These are phyloP conservation scores for Anodontia alba DNA, from an alignment of 2,888 invertebrate genomes.

Conservation along the genomic window DNA sequence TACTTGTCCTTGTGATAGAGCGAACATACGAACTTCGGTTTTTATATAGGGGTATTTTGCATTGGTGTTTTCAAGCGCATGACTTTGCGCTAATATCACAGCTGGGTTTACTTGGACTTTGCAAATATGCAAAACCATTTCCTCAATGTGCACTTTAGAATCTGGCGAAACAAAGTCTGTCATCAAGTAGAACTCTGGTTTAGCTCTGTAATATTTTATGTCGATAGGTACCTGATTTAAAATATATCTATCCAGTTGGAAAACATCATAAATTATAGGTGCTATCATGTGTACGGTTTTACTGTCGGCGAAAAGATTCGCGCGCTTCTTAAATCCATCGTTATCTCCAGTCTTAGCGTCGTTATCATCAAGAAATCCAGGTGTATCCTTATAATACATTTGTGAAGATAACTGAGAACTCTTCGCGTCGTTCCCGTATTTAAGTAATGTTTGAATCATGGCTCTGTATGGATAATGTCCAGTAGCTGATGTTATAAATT, in stretches of 20 bases:
- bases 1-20: conserved; percentile 32
- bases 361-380: conserved; percentile 4
- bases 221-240: conserved; percentile 26
- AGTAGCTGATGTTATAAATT: conserved; percentile 41
- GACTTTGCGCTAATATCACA: conserved; percentile 26
- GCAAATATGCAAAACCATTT: conserved; percentile 22
- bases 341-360: conserved; percentile 20
- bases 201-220: conserved; percentile 40
- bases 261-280: not conserved
- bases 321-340: not conserved
- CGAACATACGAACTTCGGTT: conserved; percentile 23
- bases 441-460: conserved; percentile 36
- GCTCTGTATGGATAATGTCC: conserved; percentile 52
- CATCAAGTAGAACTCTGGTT: conserved; percentile 37
- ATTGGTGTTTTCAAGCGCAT: conserved; percentile 18
- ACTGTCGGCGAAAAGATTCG: not conserved
- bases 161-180: conserved; percentile 16
- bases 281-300: conserved; percentile 21
- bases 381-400: conserved; percentile 23
- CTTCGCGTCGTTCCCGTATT: conserved; percentile 9
- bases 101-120: conserved; percentile 28
- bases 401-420: conserved; percentile 14
- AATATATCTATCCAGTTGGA: conserved; percentile 11
- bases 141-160: conserved; percentile 31
- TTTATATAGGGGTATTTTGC: conserved; percentile 33